Evolutionary conservation across 2,797 vertebrate genomes (phyloP).

Genomic region (Poecilia velifera): DNA sequence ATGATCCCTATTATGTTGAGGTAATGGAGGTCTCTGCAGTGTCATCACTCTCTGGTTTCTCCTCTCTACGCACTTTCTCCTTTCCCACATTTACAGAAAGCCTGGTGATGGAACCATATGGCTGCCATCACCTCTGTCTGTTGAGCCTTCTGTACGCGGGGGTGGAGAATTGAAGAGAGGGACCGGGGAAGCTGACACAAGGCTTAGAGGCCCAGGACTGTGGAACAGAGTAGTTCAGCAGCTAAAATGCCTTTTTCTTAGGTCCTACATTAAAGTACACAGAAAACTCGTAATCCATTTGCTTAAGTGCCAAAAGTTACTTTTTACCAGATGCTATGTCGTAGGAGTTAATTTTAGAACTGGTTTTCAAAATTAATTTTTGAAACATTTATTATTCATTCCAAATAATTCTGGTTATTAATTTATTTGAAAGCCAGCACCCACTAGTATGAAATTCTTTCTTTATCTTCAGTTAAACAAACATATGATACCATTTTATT

Average conservation of each 20-base stretch:
- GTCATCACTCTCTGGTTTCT: conserved; percentile 25
- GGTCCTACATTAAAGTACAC: neutral
- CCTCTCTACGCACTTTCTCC: conserved; percentile 14
- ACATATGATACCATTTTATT: neutral
- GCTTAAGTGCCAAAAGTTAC: neutral
- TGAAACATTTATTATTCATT: neutral
- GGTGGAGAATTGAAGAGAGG: conserved; percentile 19
- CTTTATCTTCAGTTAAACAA: neutral
- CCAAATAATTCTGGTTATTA: neutral
- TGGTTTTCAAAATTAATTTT: neutral
- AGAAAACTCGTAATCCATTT: neutral
- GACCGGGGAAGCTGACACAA: conserved; percentile 6
- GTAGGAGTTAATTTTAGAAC: neutral
- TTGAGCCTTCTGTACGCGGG: conserved; percentile 6
- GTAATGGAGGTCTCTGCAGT: conserved; percentile 67
- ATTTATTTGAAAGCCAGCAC: neutral
- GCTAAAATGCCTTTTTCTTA: neutral
- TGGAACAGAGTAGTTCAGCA: neutral
- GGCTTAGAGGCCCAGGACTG: neutral
- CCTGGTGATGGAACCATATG: conserved; percentile 11
- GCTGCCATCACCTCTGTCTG: conserved; percentile 1
- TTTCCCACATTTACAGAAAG: conserved; percentile 25
- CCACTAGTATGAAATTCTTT: neutral
- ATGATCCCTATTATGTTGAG: conserved; percentile 68
- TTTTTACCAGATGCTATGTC: neutral